Evolutionary conservation across 2,797 vertebrate genomes (phyloP), one percentile per base, ranked within the genome.

Genomic region (Astyanax mexicanus): DNA sequence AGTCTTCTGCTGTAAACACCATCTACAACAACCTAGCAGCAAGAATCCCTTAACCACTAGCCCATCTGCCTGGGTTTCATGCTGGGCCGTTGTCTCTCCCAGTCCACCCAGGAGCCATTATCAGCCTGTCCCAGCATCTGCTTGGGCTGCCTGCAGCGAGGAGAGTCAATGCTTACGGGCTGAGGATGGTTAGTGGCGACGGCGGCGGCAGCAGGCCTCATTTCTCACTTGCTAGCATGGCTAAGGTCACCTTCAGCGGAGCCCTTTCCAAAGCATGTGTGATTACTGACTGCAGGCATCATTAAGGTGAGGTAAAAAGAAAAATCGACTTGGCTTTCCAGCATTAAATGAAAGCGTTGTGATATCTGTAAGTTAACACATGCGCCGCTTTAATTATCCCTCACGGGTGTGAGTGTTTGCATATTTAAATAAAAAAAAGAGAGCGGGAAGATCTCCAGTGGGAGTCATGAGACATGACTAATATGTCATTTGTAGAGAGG

Each of bases 341-440:
- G 40, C 64, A 66, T 75, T 84, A 81, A 84, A 84, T 84, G 80
- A 84, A 82, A 51, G 65, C 78, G 81, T 35, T 35, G 80, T 68
- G 81, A 89, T 89, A 85, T 86, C 80, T 78, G 84, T 45, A 61
- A 70, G 70, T 74, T 83, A 80, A 83, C 75, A 38, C 54, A 65
- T 84, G 74, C 74, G 74, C 82, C 83, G 77, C 77, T 80, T 66
- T 78, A 71, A 86, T 88, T 88, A 86, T 75, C 49, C 75, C 51
- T 64, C 69, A 66, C 66, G 40, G 69, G 73, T 60, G 74, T 78
- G 68, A 32, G 42, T n/a, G 62, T 45, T 44, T 68, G 78, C 68
- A 80, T 80, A 80, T 75, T 75, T 77, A 57, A 74, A 78, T 62
- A 21, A 51, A 54, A 72, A 15, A 57, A 10, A 49, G 7, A 12